These are phyloP conservation scores for Drosophila macrothrix DNA, from an alignment of 2,888 invertebrate species.

Conservation along the genomic window DNA sequence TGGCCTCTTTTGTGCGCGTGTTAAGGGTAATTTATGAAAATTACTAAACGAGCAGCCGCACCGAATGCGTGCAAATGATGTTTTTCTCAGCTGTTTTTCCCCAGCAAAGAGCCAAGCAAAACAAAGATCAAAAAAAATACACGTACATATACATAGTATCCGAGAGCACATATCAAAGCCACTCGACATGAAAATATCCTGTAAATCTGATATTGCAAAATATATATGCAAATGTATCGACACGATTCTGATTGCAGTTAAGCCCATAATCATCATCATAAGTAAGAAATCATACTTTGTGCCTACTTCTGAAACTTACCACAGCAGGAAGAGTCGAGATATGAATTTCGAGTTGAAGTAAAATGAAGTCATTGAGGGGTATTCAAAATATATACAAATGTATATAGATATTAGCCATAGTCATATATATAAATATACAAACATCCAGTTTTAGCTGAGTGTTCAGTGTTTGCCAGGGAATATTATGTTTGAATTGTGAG, in stretches of 20 bases:
- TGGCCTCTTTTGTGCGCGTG: slow-evolving; percentile 41
- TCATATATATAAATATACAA: not conserved
- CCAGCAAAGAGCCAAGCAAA: slow-evolving; percentile 21
- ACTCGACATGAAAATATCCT: slow-evolving; percentile 8
- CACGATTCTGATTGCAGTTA: not conserved
- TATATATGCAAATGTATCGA: not conserved
- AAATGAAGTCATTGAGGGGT: too few species aligned
- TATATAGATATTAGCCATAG: not conserved
- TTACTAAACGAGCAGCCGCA: slow-evolving; percentile 71
- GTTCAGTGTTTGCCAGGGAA: not conserved
- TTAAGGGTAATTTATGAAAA: slow-evolving; percentile 79
- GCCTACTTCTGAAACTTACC: not conserved
- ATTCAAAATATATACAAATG: too few species aligned
- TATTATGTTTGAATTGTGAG: not conserved
- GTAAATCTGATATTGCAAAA: not conserved
- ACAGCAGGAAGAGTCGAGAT: too few species aligned
- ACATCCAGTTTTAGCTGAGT: too few species aligned
- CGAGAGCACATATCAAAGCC: not conserved
- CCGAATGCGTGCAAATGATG: slow-evolving; percentile 79
- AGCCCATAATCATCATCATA: too few species aligned
- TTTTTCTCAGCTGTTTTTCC: slow-evolving; percentile 36
- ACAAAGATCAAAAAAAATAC: slow-evolving; percentile 5
- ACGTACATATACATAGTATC: not conserved
- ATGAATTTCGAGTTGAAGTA: too few species aligned
- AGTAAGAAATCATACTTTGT: not conserved